These are phyloP conservation scores for Aphelenchoides avenae DNA, from an alignment of 1,140 invertebrate genomes.

Conservation along the genomic window DNA sequence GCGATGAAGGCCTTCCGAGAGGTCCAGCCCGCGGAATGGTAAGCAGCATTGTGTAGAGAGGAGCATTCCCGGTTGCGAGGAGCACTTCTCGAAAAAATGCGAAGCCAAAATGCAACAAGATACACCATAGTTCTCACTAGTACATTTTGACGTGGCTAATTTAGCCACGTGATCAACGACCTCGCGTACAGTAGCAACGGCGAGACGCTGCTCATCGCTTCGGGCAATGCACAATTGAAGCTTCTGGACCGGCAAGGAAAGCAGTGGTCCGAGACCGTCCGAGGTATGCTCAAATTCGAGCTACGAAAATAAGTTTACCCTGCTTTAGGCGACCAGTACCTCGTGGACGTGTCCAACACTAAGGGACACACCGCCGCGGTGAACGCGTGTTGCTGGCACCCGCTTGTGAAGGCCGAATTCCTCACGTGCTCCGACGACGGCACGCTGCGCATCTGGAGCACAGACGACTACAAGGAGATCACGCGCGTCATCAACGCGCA, in stretches of 20 bases:
- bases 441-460: conserved; percentile 83
- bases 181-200: conserved; percentile 88
- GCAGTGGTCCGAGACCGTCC: conserved; percentile 87
- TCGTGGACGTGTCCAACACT: conserved; percentile 84
- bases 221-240: conserved; percentile 18
- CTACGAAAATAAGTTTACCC: not conserved
- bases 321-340: conserved; percentile 77
- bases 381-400: conserved; percentile 88
- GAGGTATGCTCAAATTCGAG: conserved; percentile 62
- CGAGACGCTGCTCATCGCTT: conserved; percentile 73
- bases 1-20: conserved; percentile 83
- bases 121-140: not conserved
- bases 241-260: conserved; percentile 91
- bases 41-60: conserved; percentile 11
- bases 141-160: conserved; percentile 22
- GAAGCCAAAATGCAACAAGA: too few species aligned
- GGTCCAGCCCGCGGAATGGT: conserved; percentile 83
- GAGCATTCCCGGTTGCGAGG: conserved; percentile 7
- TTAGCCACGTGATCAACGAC: conserved; percentile 78
- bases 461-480: conserved; percentile 68
- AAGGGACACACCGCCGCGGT: conserved; percentile 91
- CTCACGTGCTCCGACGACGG: conserved; percentile 86
- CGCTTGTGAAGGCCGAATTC: conserved; percentile 83
- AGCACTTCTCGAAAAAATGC: too few species aligned
- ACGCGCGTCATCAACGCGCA: conserved; percentile 66